phyloP scores from a whole-genome alignment of 2,888 invertebrate species.

The Rhingia campestris region DNA sequence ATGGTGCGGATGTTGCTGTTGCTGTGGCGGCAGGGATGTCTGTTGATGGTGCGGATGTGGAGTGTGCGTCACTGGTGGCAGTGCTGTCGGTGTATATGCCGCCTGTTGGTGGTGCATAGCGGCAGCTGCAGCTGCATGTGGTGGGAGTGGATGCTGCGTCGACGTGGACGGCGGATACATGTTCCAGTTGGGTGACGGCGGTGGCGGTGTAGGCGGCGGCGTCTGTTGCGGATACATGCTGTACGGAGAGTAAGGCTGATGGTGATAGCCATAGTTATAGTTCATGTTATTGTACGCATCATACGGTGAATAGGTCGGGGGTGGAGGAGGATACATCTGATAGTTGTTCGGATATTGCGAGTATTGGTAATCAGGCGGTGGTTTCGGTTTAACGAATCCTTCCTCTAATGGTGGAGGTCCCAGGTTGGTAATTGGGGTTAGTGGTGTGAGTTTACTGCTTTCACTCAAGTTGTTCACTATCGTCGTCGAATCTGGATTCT shows the following conservation, averaged over 20 bases:
- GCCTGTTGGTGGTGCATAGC: slow-evolving; percentile 75
- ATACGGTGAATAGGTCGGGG: slow-evolving; percentile 82
- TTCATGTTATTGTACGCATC: slow-evolving; percentile 83
- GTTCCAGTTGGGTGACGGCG: slow-evolving; percentile 86
- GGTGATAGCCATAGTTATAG: slow-evolving; percentile 82
- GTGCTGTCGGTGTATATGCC: slow-evolving; percentile 77
- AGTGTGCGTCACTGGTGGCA: slow-evolving; percentile 76
- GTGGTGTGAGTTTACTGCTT: slow-evolving; percentile 83
- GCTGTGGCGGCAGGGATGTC: slow-evolving; percentile 57
- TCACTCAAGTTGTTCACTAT: slow-evolving; percentile 84
- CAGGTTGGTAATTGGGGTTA: slow-evolving; percentile 83
- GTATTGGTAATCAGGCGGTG: slow-evolving; percentile 82
- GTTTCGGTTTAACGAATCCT: slow-evolving; percentile 83
- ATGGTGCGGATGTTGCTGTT: slow-evolving; percentile 75
- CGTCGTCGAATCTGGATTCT: slow-evolving; percentile 90
- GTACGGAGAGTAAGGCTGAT: slow-evolving; percentile 82
- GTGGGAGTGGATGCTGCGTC: slow-evolving; percentile 76
- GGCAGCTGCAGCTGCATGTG: slow-evolving; percentile 74
- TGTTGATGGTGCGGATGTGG: slow-evolving; percentile 75
- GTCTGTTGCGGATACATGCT: slow-evolving; percentile 83
- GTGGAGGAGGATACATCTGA: slow-evolving; percentile 82
- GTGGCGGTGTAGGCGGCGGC: slow-evolving; percentile 82
- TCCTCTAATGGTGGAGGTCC: slow-evolving; percentile 80
- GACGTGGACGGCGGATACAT: slow-evolving; percentile 84
- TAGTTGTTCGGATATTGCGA: slow-evolving; percentile 82